These are phyloP conservation scores for Nettapus auritus DNA, from an alignment of 2,113 vertebrate species.

Conservation along the genomic window DNA sequence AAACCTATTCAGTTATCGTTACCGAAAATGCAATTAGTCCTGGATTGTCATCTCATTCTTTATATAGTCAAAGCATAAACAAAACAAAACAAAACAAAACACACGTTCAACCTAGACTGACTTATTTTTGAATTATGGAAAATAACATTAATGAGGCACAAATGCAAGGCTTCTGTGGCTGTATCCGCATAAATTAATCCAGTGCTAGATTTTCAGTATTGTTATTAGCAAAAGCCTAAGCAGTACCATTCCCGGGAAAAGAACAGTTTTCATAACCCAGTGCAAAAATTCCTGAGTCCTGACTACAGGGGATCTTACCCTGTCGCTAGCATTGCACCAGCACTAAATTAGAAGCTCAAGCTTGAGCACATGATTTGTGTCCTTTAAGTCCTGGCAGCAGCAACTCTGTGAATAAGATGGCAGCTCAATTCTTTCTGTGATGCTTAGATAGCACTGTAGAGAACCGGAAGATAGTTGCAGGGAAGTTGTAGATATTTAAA, in stretches of 20 bases:
- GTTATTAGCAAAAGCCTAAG: background rate
- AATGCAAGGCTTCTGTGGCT: constrained; percentile 8
- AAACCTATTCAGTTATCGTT: constrained; percentile 44
- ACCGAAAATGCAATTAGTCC: constrained; percentile 37
- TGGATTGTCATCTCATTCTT: constrained; percentile 48
- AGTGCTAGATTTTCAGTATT: background rate
- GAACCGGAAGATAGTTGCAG: background rate
- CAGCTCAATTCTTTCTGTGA: background rate
- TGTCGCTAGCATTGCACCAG: background rate
- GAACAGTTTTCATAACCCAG: background rate
- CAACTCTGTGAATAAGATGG: background rate
- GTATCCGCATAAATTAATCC: background rate
- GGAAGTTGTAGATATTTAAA: background rate
- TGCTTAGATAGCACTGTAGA: background rate
- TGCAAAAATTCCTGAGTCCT: constrained; percentile 11
- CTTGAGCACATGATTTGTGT: background rate
- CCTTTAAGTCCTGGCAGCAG: constrained; percentile 27
- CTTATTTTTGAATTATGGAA: constrained; percentile 47
- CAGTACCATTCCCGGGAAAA: background rate
- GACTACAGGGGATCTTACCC: background rate
- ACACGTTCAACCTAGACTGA: background rate
- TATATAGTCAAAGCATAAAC: background rate
- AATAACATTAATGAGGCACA: constrained; percentile 12
- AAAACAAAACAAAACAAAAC: background rate
- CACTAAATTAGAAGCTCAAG: constrained; percentile 14